These are phyloP conservation scores for Gasterosteus nipponicus DNA, from an alignment of 2,113 vertebrate species.

Conservation along the genomic window DNA sequence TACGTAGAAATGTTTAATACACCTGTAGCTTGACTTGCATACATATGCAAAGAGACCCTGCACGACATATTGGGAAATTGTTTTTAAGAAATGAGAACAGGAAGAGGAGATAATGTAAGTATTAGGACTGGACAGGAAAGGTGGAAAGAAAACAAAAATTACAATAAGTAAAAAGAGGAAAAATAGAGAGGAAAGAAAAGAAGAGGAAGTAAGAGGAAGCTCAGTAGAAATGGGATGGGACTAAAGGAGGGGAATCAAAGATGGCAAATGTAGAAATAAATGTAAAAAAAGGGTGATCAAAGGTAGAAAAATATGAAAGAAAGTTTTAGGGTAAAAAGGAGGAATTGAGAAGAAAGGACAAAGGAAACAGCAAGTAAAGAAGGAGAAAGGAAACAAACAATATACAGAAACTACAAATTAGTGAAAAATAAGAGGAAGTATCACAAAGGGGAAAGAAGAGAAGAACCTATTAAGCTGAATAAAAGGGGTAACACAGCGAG, in stretches of 20 bases:
- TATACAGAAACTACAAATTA: too few relatives aligned
- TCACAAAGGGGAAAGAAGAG: not conserved
- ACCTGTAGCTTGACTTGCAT: conserved; percentile 51
- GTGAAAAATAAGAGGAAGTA: not conserved
- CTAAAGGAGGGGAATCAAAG: not conserved
- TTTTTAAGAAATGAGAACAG: conserved; percentile 31
- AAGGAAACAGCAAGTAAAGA: too few relatives aligned
- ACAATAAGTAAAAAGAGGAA: not conserved
- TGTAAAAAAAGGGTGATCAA: not conserved
- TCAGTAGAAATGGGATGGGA: not conserved
- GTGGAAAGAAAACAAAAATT: not conserved
- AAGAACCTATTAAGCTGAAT: not conserved
- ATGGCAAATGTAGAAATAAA: not conserved
- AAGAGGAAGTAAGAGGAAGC: not conserved
- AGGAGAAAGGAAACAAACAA: not conserved
- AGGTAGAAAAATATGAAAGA: not conserved
- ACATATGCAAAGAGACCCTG: conserved; percentile 35
- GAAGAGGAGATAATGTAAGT: not conserved
- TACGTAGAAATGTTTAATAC: conserved; percentile 63
- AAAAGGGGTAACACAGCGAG: conserved; percentile 10
- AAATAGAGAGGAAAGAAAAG: not conserved
- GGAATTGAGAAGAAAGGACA: not conserved
- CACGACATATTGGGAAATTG: conserved; percentile 50
- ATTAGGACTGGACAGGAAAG: conserved; percentile 1
- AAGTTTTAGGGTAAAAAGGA: not conserved